Base-by-base conservation (phyloP, 1,140 invertebrate genomes). In the Plodia interpunctella region DNA sequence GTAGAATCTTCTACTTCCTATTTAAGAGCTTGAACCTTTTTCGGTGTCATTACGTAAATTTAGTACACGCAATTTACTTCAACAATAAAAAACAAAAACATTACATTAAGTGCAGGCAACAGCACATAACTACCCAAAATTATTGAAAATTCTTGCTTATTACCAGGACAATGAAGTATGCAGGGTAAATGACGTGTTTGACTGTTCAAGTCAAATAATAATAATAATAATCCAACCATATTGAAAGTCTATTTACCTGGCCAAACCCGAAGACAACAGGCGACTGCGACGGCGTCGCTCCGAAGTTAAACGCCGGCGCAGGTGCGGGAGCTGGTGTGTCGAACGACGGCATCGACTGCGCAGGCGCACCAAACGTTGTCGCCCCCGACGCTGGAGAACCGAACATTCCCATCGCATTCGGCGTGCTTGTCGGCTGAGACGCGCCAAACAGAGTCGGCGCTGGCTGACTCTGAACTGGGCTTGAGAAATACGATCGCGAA, bases 221-320 rank as follows among this genome's bases (percentile, higher is more conserved):
- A n/a, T n/a, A n/a, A n/a, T n/a, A n/a, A n/a, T n/a, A n/a, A n/a
- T n/a, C n/a, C n/a, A n/a, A n/a, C n/a, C n/a, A n/a, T n/a, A n/a
- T n/a, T n/a, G n/a, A n/a, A n/a, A n/a, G n/a, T n/a, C n/a, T n/a
- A 59, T 55, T 70, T 74, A 82, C 80, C 73, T 86, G 83, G 59
- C 78, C 75, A 66, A 87, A 87, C 54, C 74, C 74, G 61, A 81
- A 80, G 20, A 83, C 68, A 11, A 61, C 69, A 15, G 68, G 49
- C 4, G 68, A 21, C 49, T 70, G 74, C 10, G 70, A 52, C 21
- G 69, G 21, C 11, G 76, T 73, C 58, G 82, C 82, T 58, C 74
- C 78, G 51, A 83, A 83, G 0, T 69, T 57, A 18, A 76, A 64
- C 0, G 74, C 63, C 2, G 75, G 68, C n/a, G 65, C 64, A 5